Conservation (phyloP, 2,888 invertebrate species). For the Ecdyonurus torrentis region DNA sequence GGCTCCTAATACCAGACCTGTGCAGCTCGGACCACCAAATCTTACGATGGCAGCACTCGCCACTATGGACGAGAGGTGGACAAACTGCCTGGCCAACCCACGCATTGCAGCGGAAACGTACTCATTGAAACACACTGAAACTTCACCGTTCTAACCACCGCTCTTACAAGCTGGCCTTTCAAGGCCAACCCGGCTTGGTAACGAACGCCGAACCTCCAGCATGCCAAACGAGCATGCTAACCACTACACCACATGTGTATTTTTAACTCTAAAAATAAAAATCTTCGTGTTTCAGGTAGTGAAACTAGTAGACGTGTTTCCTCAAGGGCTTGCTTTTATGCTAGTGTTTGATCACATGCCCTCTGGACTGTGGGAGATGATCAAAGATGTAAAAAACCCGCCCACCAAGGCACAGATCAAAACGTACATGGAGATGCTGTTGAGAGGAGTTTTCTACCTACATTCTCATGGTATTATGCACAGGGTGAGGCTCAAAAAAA, state of each 20-base stretch:
- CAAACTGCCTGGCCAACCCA: too few relatives aligned
- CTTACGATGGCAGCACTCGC: too few relatives aligned
- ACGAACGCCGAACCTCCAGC: too few relatives aligned
- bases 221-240: too few relatives aligned
- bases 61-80: too few relatives aligned
- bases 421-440: slow-evolving; percentile 72
- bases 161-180: too few relatives aligned
- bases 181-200: too few relatives aligned
- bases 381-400: slow-evolving; percentile 48
- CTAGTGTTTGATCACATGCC: slow-evolving; percentile 88
- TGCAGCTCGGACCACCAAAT: too few relatives aligned
- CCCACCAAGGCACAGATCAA: slow-evolving; percentile 63
- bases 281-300: slow-evolving; percentile 54
- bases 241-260: not conserved
- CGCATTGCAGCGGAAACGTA: too few relatives aligned
- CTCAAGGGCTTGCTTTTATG: slow-evolving; percentile 73
- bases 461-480: slow-evolving; percentile 87
- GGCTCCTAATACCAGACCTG: too few relatives aligned
- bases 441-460: slow-evolving; percentile 76
- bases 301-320: slow-evolving; percentile 73
- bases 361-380: slow-evolving; percentile 65
- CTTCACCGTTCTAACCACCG: too few relatives aligned
- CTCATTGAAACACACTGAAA: too few relatives aligned
- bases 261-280: slow-evolving; percentile 3
- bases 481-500: slow-evolving; percentile 41